Evolutionary conservation across 2,113 vertebrate genomes (phyloP), one percentile per base, ranked within the genome.

Genomic region (Pluvianellus socialis): DNA sequence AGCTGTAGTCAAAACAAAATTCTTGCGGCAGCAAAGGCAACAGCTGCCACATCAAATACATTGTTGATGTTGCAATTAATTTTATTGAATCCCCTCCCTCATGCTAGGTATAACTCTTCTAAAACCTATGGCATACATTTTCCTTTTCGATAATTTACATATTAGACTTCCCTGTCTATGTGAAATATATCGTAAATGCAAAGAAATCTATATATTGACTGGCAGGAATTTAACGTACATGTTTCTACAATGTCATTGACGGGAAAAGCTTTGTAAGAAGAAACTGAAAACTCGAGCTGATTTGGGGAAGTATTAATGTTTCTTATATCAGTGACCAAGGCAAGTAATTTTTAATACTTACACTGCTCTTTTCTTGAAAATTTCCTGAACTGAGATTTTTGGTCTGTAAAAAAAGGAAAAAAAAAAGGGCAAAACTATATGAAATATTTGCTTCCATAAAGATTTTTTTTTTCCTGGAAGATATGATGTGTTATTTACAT

Each of bases 1-100:
- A 68, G 18, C 61, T 86, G 56, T 86, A 93, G 44, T 82, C 47
- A 79, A 95, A 96, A 84, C 26, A 82, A 94, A 84, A 9, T 77
- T 96, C 44, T 89, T 92, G 63, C 6, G 8, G 74, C 47, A 92
- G 30, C 26, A 86, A 68, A 84, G 45, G 52, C 85, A 95, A 87
- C 68, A 96, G 44, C 79, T 95, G 92, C 67, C 58, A 55, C 61
- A 86, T 81, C 63, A 87, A 71, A 84, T 26, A 58, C 2, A 38
- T 21, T 65, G 53, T 82, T 84, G 55, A 45, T 70, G 28, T 49
- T 87, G 49, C 40, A 84, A 55, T 75, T 20, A 74, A 90, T 94
- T 96, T 93, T 75, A 88, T 79, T 81, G 65, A 77, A 53, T 94
- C 7, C 3, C 4, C 5, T 68, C 26, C 63, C 24, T 93, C 56